Evolutionary conservation across 2,888 invertebrate species (phyloP).

Genomic region (Drosophila cognata): DNA sequence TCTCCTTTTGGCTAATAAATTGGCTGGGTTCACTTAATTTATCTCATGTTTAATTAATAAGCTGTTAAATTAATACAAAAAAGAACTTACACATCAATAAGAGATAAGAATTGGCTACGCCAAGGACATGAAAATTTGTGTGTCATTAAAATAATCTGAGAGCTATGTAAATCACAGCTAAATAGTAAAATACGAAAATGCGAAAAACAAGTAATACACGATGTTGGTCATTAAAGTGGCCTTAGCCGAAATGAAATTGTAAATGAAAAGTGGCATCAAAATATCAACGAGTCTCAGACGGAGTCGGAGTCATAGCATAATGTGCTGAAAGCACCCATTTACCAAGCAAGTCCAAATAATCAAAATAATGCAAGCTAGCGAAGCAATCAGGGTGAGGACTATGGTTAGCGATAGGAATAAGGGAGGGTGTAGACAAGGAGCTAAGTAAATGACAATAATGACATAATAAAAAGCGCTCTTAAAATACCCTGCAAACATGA

Average conservation of each 20-base stretch:
- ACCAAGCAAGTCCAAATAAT: conserved; percentile 68
- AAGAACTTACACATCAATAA: conserved; percentile 22
- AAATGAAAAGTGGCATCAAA: conserved; percentile 62
- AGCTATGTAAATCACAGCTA: conserved; percentile 58
- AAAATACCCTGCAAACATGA: conserved; percentile 73
- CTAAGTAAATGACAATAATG: conserved; percentile 79
- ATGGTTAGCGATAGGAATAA: neutral
- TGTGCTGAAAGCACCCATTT: conserved; percentile 70
- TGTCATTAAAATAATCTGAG: conserved; percentile 48
- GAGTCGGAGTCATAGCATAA: conserved; percentile 58
- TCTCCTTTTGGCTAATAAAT: conserved; percentile 3
- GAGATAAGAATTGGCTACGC: conserved; percentile 22
- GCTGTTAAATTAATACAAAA: conserved; percentile 10
- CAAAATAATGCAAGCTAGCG: conserved; percentile 72
- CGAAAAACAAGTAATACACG: conserved; percentile 30
- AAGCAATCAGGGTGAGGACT: conserved; percentile 29
- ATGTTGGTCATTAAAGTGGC: conserved; percentile 44
- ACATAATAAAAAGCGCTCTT: conserved; percentile 77
- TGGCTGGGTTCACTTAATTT: neutral
- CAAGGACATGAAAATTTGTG: conserved; percentile 21
- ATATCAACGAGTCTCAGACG: conserved; percentile 56
- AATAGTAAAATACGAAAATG: conserved; percentile 24
- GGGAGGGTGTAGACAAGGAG: conserved; percentile 24
- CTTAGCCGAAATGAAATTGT: conserved; percentile 51
- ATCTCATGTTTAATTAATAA: conserved; percentile 30